Base-by-base conservation (phyloP, 2,888 invertebrate species). In the Mactromeris polynyma region DNA sequence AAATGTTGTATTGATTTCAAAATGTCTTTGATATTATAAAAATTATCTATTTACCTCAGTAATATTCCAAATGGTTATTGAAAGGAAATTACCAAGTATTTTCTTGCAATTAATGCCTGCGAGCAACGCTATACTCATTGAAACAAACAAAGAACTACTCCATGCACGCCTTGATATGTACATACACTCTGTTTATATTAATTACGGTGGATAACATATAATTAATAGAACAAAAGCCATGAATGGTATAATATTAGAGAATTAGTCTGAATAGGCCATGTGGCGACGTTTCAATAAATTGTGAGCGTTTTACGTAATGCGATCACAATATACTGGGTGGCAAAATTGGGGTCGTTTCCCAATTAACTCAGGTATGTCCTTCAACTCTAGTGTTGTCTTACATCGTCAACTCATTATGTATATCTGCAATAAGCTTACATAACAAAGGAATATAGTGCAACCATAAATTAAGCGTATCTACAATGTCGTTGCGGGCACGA, bases 221-320 rank as follows among this genome's bases (percentile, higher is more conserved):
- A 90, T 90, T 90, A 90, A 85, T 73, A 85, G 51, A 90, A 90
- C 90, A 87, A 87, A 85, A 88, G 84, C 77, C 40, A 86, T 87
- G 85, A 81, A 85, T 85, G 79, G 87, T 85, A 83, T 83, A 88
- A 86, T 87, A 86, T 84, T 88, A 73, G 17, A 2, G 73, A 36
- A 73, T 73, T 73, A 73, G 14, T 33, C 73, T 82, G 80, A 90
- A 90, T 88, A 42, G 90, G 90, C 90, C 90, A 90, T 90, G 87
- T 90, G 90, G 69, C 83, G 81, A 51, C 19, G 46, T 31, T 42
- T 9, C 31, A 40, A 81, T 36, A 51, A 54, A 58, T 81, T 69
- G 33, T n/a, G 69, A 58, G 46, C 42, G 17, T 80, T 85, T 90
- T 90, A 46, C 82, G 69, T 73, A 90, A 90, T 87, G 54, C 40